Evolutionary conservation across 2,888 invertebrate species (phyloP), one percentile per base, ranked within the genome.

Genomic region (Hermaeophaga mercurialis): DNA sequence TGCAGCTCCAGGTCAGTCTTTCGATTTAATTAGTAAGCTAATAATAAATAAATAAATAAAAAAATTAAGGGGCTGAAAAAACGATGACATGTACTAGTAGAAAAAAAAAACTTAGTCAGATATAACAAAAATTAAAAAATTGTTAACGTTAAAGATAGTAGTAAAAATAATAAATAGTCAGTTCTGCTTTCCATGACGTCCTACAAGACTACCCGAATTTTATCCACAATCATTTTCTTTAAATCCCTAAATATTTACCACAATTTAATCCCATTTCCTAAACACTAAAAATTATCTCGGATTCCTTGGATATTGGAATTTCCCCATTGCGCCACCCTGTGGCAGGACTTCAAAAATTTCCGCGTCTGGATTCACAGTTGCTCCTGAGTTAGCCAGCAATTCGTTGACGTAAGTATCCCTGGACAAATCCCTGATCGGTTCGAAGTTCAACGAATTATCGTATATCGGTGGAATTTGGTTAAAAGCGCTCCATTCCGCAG

Each of bases 331-430:
- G 7, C 3, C 31, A n/a, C n/a, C 18, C 36, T 28, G 54, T 36
- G 56, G 52, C 17, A 59, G 55, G 19, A 66, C 59, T 38, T 54
- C 57, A 53, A 73, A 65, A 19, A 73, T 63, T 61, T 75, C 76
- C 0, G 75, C 75, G 62, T 76, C 74, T 0, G 75, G 74, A 64
- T 76, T 71, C 14, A 67, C 66, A n/a, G 65, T 68, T 3, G 71
- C 73, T 7, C 68, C 65, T 38, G 46, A 44, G 14, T 68, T 56
- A 1, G 70, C 71, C 55, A 71, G 44, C 1, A 74, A 39, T 18
- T 72, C 62, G 54, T 75, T 75, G 3, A 75, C 70, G 31, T 70
- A 70, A 9, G 66, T 72, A 58, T 75, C 75, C 7, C 67, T 60
- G 22, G 67, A 69, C 14, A 75, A 63, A 61, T 74, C 73, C 15